These are phyloP conservation scores for Chaetorhynchus papuensis DNA, from an alignment of 2,113 vertebrate genomes.

Conservation along the genomic window DNA sequence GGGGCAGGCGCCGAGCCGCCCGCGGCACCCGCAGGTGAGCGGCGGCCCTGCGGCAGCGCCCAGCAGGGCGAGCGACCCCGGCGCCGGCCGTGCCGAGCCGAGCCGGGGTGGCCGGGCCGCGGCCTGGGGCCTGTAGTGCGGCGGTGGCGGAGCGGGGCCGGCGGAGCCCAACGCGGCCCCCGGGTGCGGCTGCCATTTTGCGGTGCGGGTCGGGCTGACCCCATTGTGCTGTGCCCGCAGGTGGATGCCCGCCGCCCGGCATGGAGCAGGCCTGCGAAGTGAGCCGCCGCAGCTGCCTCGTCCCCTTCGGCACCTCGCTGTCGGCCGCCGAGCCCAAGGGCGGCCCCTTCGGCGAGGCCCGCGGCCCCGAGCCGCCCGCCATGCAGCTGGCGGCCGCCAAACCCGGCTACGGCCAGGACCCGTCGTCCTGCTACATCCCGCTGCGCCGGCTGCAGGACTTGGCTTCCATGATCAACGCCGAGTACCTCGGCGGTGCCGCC, in stretches of 20 bases:
- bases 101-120: not conserved
- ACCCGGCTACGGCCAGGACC: slow-evolving; percentile 74
- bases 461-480: slow-evolving; percentile 86
- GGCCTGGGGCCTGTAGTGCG: not conserved
- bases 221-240: slow-evolving; percentile 65
- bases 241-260: slow-evolving; percentile 75
- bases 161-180: not conserved
- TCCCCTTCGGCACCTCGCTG: slow-evolving; percentile 76
- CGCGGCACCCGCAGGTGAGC: slow-evolving; percentile 21
- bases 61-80: not conserved
- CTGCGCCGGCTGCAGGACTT: slow-evolving; percentile 85
- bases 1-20: slow-evolving; percentile 16
- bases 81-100: not conserved
- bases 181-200: slow-evolving; percentile 77
- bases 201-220: slow-evolving; percentile 38
- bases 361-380: slow-evolving; percentile 73
- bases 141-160: not conserved
- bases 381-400: slow-evolving; percentile 75
- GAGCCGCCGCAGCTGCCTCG: slow-evolving; percentile 75
- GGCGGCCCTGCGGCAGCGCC: not conserved
- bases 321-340: slow-evolving; percentile 71
- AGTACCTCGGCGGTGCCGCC: slow-evolving; percentile 71
- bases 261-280: slow-evolving; percentile 84
- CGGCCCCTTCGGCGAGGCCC: slow-evolving; percentile 73
- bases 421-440: slow-evolving; percentile 81